Conservation (phyloP, 2,888 invertebrate species). For the Cephalotes varians region DNA sequence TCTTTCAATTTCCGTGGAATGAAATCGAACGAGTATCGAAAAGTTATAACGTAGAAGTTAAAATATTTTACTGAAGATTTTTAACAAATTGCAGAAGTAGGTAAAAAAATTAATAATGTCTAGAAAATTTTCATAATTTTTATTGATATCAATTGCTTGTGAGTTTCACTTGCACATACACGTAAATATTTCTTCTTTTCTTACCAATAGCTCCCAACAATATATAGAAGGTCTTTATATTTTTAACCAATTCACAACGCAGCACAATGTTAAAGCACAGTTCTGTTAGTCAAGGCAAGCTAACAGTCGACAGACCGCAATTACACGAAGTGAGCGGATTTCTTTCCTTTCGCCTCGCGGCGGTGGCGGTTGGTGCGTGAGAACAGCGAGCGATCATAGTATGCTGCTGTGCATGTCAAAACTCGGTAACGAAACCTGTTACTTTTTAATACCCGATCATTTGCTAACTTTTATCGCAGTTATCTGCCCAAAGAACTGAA, state of each 20-base stretch:
- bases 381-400: conserved; percentile 67
- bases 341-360: conserved; percentile 66
- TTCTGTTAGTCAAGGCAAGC: conserved; percentile 53
- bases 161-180: background rate
- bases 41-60: background rate
- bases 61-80: background rate
- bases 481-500: background rate
- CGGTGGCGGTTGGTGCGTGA: conserved; percentile 63
- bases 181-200: background rate
- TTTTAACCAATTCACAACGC: background rate
- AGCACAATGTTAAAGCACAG: conserved; percentile 25
- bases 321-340: conserved; percentile 70
- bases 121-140: background rate
- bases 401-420: conserved; percentile 46
- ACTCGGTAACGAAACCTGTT: conserved; percentile 46
- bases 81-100: background rate
- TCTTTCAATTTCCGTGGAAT: background rate
- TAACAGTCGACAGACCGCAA: conserved; percentile 59
- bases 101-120: background rate
- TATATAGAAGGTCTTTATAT: background rate
- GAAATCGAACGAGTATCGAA: background rate
- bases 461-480: conserved; percentile 10
- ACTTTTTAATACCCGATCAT: conserved; percentile 43
- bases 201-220: background rate
- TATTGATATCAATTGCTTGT: background rate